These are phyloP conservation scores for Octopus sinensis DNA, from an alignment of 1,140 invertebrate genomes.

Conservation along the genomic window DNA sequence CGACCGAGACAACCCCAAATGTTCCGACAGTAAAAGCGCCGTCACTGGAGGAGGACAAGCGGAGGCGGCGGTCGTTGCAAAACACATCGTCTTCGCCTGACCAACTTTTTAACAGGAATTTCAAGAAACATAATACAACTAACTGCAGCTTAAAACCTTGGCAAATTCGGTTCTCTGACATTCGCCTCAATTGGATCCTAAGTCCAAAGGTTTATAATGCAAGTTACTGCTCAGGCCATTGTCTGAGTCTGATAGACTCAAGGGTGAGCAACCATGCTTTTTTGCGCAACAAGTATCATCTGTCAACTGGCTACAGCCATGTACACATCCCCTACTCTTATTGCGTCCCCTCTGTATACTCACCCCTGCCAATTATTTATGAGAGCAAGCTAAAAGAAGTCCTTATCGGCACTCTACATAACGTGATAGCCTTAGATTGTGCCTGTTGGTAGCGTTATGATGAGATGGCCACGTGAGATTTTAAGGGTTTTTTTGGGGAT, in stretches of 20 bases:
- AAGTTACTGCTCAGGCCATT: background rate
- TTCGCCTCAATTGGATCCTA: background rate
- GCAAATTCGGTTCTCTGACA: background rate
- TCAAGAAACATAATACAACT: background rate
- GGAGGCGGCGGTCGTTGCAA: too few relatives aligned
- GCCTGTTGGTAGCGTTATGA: background rate
- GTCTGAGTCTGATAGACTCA: background rate
- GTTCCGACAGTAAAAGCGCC: background rate
- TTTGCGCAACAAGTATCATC: background rate
- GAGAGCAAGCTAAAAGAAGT: background rate
- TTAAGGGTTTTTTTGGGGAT: too few relatives aligned
- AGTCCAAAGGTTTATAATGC: background rate
- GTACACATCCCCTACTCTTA: background rate
- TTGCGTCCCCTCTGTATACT: background rate
- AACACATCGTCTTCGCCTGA: too few relatives aligned
- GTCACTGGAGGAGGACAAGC: background rate
- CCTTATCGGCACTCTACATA: background rate
- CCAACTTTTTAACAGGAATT: too few relatives aligned
- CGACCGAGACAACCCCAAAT: background rate
- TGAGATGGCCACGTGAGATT: too few relatives aligned
- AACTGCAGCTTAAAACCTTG: background rate
- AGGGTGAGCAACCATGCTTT: constrained; percentile 2
- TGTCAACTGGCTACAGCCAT: background rate
- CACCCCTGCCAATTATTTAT: background rate
- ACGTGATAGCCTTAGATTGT: background rate